Evolutionary conservation across 2,888 invertebrate genomes (phyloP), one percentile per base, ranked within the genome.

Genomic region (Coelogynopora nodosa): DNA sequence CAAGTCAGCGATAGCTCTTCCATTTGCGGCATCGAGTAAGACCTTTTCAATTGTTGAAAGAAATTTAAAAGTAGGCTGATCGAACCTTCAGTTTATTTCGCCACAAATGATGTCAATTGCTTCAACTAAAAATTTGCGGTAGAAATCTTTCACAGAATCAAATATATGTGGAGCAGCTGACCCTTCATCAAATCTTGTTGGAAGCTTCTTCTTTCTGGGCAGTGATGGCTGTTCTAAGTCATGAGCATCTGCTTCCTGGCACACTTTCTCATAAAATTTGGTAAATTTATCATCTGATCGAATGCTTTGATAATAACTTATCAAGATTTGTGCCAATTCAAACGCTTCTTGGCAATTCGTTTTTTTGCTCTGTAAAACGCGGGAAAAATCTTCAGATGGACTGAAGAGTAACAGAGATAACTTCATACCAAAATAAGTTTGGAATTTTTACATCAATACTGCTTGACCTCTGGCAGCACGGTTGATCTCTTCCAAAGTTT

Each of bases 11-110:
- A 74, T 74, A 74, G 74, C 74, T 74, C 74, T 74, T 74, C 74
- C 74, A 74, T 74, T 74, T 74, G 74, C 74, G 74, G 74, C 74
- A 74, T 74, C 27, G 74, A 74, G 74, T 74, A 74, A 74, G 74
- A 74, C 74, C 74, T 74, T 74, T 74, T 74, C 74, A 74, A 74
- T 74, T 74, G 74, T 74, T 74, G 74, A 74, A 74, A 74, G 74
- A 74, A 74, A 74, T 74, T 74, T 74, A 74, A 74, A 74, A 74
- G 74, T 74, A 74, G 74, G 74, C 74, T 74, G 74, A 74, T 74
- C 27, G 74, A 74, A 74, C 74, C 74, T 74, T 74, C 27, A 26
- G 74, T 74, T 74, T 74, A 74, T 74, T 74, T 74, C 74, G 27
- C 74, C 74, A 74, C 74, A 74, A 74, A 74, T 74, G 74, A 74